Percentiles rank a stretch among this genome's conserved stretches.
These are phyloP conservation scores for Tortricodes alternella DNA, from an alignment of 2,888 invertebrate genomes.

Conservation along the genomic window DNA sequence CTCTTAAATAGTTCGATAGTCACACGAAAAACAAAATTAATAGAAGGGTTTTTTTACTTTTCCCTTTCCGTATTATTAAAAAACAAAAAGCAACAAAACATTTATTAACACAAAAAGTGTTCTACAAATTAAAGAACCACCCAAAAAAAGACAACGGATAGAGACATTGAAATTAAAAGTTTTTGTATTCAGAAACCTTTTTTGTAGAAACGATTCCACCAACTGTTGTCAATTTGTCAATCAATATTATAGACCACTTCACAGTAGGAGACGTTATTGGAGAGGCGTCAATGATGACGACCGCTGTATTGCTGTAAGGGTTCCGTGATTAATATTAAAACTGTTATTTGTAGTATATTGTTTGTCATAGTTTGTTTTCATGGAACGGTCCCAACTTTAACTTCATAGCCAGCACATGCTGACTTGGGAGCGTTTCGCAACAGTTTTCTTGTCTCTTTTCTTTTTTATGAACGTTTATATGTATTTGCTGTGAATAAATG, in stretches of 20 bases:
- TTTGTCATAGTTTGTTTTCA: too few relatives aligned
- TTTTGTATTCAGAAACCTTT: slow-evolving; percentile 5
- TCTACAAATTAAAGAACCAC: slow-evolving; percentile 5
- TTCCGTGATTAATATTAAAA: neutral
- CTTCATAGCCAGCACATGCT: too few relatives aligned
- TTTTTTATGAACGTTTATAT: too few relatives aligned
- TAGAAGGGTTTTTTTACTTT: too few relatives aligned
- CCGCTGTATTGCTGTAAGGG: neutral
- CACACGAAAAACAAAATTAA: too few relatives aligned
- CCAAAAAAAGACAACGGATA: neutral
- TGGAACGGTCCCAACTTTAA: too few relatives aligned
- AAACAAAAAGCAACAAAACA: slow-evolving; percentile 1
- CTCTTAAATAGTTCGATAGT: too few relatives aligned
- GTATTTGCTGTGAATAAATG: too few relatives aligned
- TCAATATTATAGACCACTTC: slow-evolving; percentile 7
- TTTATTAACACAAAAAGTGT: too few relatives aligned
- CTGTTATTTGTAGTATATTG: too few relatives aligned
- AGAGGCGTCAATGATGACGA: neutral
- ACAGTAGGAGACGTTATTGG: slow-evolving; percentile 8
- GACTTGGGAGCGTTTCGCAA: too few relatives aligned
- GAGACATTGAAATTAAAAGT: slow-evolving; percentile 14
- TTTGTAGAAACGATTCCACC: slow-evolving; percentile 26
- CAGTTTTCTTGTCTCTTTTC: too few relatives aligned
- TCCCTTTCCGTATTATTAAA: neutral
- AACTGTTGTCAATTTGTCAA: slow-evolving; percentile 33